A percentile compares a stretch with the other conserved stretches of the same genome.
Conservation (phyloP, 2,888 invertebrate genomes). For the Erynnis tages region DNA sequence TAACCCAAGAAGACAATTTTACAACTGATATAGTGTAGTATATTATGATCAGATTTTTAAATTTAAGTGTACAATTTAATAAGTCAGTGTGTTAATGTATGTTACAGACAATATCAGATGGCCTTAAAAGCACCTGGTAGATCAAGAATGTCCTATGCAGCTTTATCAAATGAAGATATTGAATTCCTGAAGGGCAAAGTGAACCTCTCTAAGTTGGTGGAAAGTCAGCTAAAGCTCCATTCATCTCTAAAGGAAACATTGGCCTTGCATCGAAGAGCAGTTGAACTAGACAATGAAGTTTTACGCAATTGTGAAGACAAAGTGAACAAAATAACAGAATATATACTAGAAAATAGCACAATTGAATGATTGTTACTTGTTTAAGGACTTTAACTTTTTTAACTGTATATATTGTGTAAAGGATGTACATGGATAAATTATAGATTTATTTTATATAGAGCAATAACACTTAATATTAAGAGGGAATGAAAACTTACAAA, state of each 20-base stretch:
- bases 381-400: not conserved
- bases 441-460: not conserved
- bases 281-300: constrained; percentile 57
- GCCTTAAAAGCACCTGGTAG: constrained; percentile 50
- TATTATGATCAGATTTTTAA: too few species aligned
- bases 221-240: constrained; percentile 59
- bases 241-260: constrained; percentile 52
- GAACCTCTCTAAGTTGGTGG: constrained; percentile 58
- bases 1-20: too few species aligned
- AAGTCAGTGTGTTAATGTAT: too few species aligned
- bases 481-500: too few species aligned
- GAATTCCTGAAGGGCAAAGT: constrained; percentile 66
- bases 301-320: constrained; percentile 53
- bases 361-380: constrained; percentile 36
- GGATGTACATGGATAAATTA: constrained; percentile 1
- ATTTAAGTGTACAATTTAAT: not conserved
- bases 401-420: constrained; percentile 10
- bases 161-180: constrained; percentile 67
- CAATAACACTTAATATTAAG: too few species aligned
- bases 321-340: constrained; percentile 55
- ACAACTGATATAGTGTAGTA: too few species aligned
- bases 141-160: constrained; percentile 60
- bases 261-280: constrained; percentile 48
- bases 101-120: constrained; percentile 64
- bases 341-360: constrained; percentile 66